These are phyloP conservation scores for Catocala sponsa DNA, from an alignment of 2,888 invertebrate species.

Conservation along the genomic window DNA sequence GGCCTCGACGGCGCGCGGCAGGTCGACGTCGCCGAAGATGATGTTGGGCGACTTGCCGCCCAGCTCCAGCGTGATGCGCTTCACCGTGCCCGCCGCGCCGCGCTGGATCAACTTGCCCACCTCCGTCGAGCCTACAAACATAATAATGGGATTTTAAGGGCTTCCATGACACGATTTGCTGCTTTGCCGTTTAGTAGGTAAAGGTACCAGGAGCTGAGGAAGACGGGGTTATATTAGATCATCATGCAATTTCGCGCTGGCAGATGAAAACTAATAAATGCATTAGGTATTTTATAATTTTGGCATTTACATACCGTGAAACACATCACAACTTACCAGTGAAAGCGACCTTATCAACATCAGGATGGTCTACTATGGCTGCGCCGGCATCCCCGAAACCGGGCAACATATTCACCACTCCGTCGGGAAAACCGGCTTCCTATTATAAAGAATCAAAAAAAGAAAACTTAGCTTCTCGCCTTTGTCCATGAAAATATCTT, in stretches of 20 bases:
- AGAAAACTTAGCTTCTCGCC: too few relatives aligned
- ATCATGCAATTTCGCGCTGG: too few relatives aligned
- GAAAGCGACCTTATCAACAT: constrained; percentile 97
- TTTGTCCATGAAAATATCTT: too few relatives aligned
- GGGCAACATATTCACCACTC: constrained; percentile 96
- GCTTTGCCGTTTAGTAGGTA: too few relatives aligned
- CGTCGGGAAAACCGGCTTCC: constrained; percentile 97
- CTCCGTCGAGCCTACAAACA: constrained; percentile 90
- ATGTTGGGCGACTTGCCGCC: constrained; percentile 98
- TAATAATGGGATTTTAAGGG: too few relatives aligned
- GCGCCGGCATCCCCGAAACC: constrained; percentile 96
- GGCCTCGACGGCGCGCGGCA: constrained; percentile 93
- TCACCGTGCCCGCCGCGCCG: constrained; percentile 92
- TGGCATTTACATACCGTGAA: too few relatives aligned
- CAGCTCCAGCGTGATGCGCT: constrained; percentile 96
- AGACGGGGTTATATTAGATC: too few relatives aligned
- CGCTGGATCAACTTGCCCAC: constrained; percentile 95
- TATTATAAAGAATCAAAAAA: constrained; percentile 29
- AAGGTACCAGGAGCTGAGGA: too few relatives aligned
- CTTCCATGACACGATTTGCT: too few relatives aligned
- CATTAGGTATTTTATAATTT: too few relatives aligned
- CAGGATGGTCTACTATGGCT: constrained; percentile 91
- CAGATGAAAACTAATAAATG: too few relatives aligned
- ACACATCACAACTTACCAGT: constrained; percentile 89
- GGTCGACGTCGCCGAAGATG: constrained; percentile 94